phyloP scores from a whole-genome alignment of 2,113 vertebrate genomes.

The Megaleporinus macrocephalus region DNA sequence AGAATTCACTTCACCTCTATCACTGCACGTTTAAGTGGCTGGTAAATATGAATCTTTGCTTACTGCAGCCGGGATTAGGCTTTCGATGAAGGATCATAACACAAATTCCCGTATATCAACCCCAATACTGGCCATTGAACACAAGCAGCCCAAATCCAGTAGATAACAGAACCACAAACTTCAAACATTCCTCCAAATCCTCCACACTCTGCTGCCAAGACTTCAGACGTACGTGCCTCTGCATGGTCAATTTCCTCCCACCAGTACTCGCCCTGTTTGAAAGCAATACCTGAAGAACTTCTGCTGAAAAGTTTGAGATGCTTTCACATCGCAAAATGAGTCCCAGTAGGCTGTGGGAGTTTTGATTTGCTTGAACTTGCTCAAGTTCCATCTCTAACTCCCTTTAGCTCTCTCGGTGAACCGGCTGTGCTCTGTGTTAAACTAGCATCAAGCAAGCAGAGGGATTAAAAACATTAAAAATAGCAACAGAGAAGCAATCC shows the following conservation, averaged over 20 bases:
- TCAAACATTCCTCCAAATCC: constrained; percentile 52
- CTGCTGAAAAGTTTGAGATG: constrained; percentile 30
- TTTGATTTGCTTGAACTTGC: constrained; percentile 35
- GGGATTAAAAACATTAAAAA: constrained; percentile 20
- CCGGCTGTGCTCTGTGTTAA: neutral
- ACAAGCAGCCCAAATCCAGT: constrained; percentile 37
- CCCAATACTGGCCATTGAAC: constrained; percentile 26
- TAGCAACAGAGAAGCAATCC: neutral
- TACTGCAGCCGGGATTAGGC: constrained; percentile 33
- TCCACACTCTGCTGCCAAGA: constrained; percentile 24
- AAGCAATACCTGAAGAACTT: constrained; percentile 41
- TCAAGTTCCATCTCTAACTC: constrained; percentile 15
- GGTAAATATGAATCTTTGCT: constrained; percentile 9
- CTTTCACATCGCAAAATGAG: neutral
- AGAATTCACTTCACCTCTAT: neutral
- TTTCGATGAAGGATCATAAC: constrained; percentile 35
- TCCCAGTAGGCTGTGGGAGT: constrained; percentile 15
- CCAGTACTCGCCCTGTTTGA: constrained; percentile 3
- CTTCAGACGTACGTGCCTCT: constrained; percentile 21
- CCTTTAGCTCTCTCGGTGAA: neutral
- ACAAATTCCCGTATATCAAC: constrained; percentile 38
- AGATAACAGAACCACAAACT: constrained; percentile 32
- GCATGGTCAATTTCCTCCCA: constrained; percentile 22
- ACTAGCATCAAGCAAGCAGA: constrained; percentile 26
- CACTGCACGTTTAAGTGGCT: constrained; percentile 3